Conservation (phyloP, 2,797 vertebrate species). For the Chrosomus eos region DNA sequence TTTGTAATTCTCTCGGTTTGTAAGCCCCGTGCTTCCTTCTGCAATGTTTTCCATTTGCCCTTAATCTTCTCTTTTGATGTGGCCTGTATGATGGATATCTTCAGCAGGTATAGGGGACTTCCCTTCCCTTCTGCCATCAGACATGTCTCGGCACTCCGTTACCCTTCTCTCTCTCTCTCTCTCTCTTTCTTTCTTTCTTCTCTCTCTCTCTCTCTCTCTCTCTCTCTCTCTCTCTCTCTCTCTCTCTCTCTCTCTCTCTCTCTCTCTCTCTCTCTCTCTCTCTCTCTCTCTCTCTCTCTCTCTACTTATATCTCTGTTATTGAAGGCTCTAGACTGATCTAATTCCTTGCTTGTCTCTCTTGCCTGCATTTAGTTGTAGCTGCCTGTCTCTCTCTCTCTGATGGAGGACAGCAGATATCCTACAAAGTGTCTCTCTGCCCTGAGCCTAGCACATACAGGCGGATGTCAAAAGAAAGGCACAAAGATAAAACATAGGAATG, state of each 20-base stretch:
- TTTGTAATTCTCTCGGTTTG: background rate
- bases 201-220: conserved; percentile 23
- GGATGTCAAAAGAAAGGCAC: conserved; percentile 74
- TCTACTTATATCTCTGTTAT: conserved; percentile 28
- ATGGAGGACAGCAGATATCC: conserved; percentile 61
- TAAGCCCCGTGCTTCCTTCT: conserved; percentile 2
- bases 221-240: conserved; percentile 5
- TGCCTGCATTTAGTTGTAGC: conserved; percentile 27
- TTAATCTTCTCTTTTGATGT: conserved; percentile 44
- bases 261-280: conserved; percentile 39
- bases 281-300: conserved; percentile 23
- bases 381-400: conserved; percentile 42
- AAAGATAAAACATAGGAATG: conserved; percentile 77
- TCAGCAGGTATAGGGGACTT: conserved; percentile 60
- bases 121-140: conserved; percentile 61
- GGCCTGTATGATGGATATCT: conserved; percentile 45
- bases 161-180: conserved; percentile 27
- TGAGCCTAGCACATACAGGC: conserved; percentile 72
- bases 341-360: conserved; percentile 45
- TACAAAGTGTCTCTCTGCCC: conserved; percentile 61
- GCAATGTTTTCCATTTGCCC: background rate
- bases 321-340: conserved; percentile 42
- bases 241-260: too few species aligned
- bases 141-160: conserved; percentile 44
- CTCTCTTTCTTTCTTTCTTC: conserved; percentile 51